These are phyloP conservation scores for Pyrrhia umbra DNA, from an alignment of 2,888 invertebrate species.

Conservation along the genomic window DNA sequence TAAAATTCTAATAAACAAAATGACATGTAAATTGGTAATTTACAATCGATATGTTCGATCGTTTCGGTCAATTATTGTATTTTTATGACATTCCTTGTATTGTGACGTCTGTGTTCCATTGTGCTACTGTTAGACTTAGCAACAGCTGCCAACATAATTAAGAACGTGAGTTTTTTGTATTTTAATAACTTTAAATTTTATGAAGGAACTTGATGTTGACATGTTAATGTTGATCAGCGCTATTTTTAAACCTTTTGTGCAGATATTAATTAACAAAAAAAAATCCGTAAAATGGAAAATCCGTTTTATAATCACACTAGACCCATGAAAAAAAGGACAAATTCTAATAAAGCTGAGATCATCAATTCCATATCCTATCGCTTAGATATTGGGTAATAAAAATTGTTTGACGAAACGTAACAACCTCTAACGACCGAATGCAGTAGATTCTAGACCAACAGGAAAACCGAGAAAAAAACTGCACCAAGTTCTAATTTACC, in stretches of 20 bases:
- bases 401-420: neutral
- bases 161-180: slow-evolving; percentile 28
- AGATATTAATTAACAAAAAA: neutral
- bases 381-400: neutral
- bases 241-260: slow-evolving; percentile 2
- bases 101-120: slow-evolving; percentile 65
- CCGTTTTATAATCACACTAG: neutral
- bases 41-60: slow-evolving; percentile 79
- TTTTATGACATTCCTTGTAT: slow-evolving; percentile 77
- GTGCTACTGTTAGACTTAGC: slow-evolving; percentile 69
- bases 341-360: neutral
- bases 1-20: slow-evolving; percentile 73
- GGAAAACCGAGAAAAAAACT: neutral
- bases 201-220: slow-evolving; percentile 6
- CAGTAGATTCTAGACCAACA: neutral
- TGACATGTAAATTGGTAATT: slow-evolving; percentile 84
- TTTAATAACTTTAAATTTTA: slow-evolving; percentile 40
- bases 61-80: slow-evolving; percentile 78
- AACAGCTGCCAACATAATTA: slow-evolving; percentile 62
- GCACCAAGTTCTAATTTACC: neutral
- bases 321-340: neutral
- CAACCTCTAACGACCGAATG: neutral
- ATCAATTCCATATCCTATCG: no score
- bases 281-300: slow-evolving; percentile 11
- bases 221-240: slow-evolving; percentile 13